Conservation (phyloP, 64 coral and sea anemone species). For the Stichodactyla mertensii region DNA sequence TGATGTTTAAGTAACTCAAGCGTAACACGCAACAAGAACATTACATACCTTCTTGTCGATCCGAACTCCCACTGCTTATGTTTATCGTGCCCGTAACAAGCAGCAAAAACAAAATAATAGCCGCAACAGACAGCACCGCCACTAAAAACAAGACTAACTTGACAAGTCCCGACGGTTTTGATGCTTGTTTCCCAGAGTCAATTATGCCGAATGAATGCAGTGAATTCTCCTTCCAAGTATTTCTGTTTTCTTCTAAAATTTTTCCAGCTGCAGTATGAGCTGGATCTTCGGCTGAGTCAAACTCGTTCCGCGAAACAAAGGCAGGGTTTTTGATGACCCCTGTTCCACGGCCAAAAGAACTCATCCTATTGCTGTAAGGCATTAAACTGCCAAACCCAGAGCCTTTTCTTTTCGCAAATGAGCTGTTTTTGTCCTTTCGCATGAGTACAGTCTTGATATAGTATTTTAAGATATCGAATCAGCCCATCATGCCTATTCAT, state of each 20-base stretch:
- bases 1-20: background rate
- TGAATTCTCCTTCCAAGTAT: background rate
- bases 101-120: background rate
- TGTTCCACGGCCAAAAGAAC: background rate
- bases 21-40: background rate
- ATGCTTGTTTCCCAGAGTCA: background rate
- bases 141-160: background rate
- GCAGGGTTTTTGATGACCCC: background rate
- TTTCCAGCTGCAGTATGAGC: slow-evolving; percentile 4
- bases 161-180: background rate
- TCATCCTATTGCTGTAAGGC: background rate
- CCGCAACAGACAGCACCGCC: background rate
- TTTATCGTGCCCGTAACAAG: background rate
- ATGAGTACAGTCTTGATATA: background rate
- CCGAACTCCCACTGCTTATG: background rate
- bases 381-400: too few relatives aligned
- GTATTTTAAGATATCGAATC: background rate
- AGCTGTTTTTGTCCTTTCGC: background rate
- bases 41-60: background rate
- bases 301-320: background rate
- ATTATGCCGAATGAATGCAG: background rate
- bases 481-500: too few relatives aligned
- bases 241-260: slow-evolving; percentile 11
- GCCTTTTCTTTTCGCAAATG: background rate
- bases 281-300: background rate